Evolutionary conservation across 2,888 invertebrate species (phyloP), one percentile per base, ranked within the genome.

Genomic region (Amphipoea lucens): DNA sequence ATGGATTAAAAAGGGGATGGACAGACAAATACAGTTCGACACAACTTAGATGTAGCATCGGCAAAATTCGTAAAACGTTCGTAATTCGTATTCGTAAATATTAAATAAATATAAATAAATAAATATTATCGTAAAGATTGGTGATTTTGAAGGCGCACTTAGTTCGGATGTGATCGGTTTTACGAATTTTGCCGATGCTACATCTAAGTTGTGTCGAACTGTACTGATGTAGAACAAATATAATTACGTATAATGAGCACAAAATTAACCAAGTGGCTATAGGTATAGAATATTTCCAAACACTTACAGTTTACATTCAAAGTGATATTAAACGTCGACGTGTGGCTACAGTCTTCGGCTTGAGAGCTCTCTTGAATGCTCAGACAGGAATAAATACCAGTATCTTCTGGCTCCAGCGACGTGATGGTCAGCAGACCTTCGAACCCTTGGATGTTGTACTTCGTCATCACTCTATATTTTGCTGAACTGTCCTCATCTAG

Each of bases 221-320:
- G 29, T 29, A 29, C 29, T 29, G 29, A 29, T 29, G 0, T 29
- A 29, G 57, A 83, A 81, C 20, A 9, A 70, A 23, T 7, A 29
- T 29, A 29, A 48, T 29, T 2, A 45, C 5, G 20, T 29, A 48
- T 4, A 48, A 12, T 29, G 12, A 48, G 1, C 20, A 6, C 29
- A 6, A 48, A 48, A 69, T 45, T 68, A 29, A 29, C 11, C 1
- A 17, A 17, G n/a, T 42, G 14, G n/a, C 14, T 29, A n/a, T n/a
- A n/a, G 17, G 36, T 4, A 20, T n/a, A 12, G n/a, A 67, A 42
- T 42, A 67, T 45, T 7, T 69, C 48, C 6, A 51, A n/a, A 74
- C 81, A 94, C 96, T 93, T 84, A 96, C 96, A 91, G 81, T 94
- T 95, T 1, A 96, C 93, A 76, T 93, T 91, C 11, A 96, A 81